A percentile compares a stretch with the other conserved stretches of the same genome.
Evolutionary conservation across 2,797 vertebrate species (phyloP).

Genomic region (Ptychobarbus kaznakovi): DNA sequence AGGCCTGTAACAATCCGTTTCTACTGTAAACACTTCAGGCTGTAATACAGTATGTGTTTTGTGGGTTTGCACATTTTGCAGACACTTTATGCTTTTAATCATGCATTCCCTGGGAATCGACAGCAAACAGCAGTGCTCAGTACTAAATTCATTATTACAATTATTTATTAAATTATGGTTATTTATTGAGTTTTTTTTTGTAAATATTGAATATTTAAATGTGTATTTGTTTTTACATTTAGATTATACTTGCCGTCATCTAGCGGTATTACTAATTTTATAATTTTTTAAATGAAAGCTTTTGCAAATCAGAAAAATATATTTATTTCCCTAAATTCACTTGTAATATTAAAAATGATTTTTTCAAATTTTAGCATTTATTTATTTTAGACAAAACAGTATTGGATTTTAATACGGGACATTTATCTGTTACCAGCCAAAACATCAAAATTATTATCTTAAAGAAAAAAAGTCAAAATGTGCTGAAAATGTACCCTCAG

Average conservation of each 20-base stretch:
- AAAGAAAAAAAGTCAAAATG: neutral
- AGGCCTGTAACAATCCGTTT: slow-evolving; percentile 33
- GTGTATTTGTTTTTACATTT: neutral
- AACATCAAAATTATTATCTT: neutral
- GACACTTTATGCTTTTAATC: neutral
- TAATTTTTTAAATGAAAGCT: neutral
- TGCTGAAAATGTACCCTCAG: neutral
- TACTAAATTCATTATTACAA: neutral
- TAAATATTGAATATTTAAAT: neutral
- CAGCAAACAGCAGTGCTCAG: neutral
- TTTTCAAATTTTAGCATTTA: neutral
- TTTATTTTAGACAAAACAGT: neutral
- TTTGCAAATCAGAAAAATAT: neutral
- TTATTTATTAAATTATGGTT: slow-evolving; percentile 1
- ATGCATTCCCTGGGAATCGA: neutral
- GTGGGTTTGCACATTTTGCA: slow-evolving; percentile 4
- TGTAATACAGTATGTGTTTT: slow-evolving; percentile 29
- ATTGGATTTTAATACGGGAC: neutral
- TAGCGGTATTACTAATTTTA: neutral
- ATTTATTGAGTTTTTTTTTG: neutral
- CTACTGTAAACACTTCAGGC: slow-evolving; percentile 8
- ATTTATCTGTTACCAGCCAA: neutral
- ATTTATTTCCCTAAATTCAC: neutral
- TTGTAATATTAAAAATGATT: neutral
- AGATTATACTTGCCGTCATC: neutral